Conservation (phyloP, 1,140 invertebrate genomes). For the Battus philenor region DNA sequence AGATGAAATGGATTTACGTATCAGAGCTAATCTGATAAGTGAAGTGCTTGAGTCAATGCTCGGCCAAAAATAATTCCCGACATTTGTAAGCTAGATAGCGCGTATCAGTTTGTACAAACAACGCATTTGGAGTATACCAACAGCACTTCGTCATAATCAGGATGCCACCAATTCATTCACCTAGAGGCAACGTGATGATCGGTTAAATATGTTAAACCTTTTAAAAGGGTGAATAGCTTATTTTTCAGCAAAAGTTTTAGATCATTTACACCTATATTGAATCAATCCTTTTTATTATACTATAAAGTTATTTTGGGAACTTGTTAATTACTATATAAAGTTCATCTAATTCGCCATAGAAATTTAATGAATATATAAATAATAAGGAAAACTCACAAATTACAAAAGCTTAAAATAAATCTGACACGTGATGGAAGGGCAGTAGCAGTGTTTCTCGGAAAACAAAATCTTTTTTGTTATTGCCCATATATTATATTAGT, state of each 20-base stretch:
- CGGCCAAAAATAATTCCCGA: constrained; percentile 56
- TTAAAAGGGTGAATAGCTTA: too few relatives aligned
- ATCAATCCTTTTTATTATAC: too few relatives aligned
- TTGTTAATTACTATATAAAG: too few relatives aligned
- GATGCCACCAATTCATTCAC: constrained; percentile 35
- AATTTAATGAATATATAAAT: too few relatives aligned
- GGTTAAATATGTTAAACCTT: too few relatives aligned
- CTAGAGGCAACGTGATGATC: too few relatives aligned
- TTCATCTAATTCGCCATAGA: too few relatives aligned
- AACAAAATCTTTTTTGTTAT: constrained; percentile 55
- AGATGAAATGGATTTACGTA: constrained; percentile 31
- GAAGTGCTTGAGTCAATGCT: constrained; percentile 56
- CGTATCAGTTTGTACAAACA: constrained; percentile 61
- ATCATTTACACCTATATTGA: too few relatives aligned
- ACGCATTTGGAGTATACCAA: constrained; percentile 62
- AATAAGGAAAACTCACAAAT: too few relatives aligned
- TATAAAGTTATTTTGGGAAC: too few relatives aligned
- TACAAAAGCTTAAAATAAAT: too few relatives aligned
- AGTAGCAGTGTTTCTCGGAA: constrained; percentile 52
- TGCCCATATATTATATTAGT: constrained; percentile 53
- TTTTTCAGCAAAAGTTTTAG: too few relatives aligned
- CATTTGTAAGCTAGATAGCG: constrained; percentile 43
- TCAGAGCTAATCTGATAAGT: constrained; percentile 45
- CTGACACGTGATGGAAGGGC: constrained; percentile 17
- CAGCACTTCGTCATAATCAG: constrained; percentile 52